Conservation (phyloP, 2,888 invertebrate genomes). For the Orchesella flavescens region DNA sequence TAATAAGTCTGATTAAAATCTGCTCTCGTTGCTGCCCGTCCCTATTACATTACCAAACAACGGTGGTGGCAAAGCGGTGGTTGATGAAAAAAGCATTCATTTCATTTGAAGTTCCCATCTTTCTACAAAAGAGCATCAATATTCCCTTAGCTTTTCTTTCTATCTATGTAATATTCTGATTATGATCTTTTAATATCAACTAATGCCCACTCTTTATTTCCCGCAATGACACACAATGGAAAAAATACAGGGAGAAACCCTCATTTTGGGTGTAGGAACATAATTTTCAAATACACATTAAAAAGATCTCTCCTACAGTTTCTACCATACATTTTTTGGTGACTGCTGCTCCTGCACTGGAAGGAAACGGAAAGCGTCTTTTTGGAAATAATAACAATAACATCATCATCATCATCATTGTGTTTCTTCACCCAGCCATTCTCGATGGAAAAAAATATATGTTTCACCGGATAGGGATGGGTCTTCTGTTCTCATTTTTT, state of each 20-base stretch:
- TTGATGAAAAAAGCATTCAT: no score
- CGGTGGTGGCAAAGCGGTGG: no score
- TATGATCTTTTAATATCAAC: slow-evolving; percentile 13
- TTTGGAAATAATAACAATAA: slow-evolving; percentile 8
- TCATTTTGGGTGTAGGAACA: slow-evolving; percentile 5
- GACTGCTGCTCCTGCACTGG: neutral
- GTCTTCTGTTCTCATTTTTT: neutral
- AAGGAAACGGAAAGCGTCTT: slow-evolving; percentile 3
- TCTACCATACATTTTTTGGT: neutral
- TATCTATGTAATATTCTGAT: slow-evolving; percentile 11
- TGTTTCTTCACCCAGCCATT: no score
- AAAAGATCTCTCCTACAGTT: neutral
- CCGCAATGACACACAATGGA: slow-evolving; percentile 2
- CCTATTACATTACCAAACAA: no score
- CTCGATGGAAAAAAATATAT: neutral
- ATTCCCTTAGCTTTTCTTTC: no score
- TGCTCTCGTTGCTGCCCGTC: no score
- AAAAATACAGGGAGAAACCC: neutral
- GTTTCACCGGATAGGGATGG: slow-evolving; percentile 6
- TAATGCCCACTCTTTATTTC: slow-evolving; percentile 6
- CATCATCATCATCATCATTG: neutral
- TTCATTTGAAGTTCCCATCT: no score
- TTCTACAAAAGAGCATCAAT: no score
- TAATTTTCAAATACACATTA: neutral
- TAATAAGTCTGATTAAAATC: no score